A percentile compares a stretch with the other conserved stretches of the same genome.
Evolutionary conservation across 2,888 invertebrate genomes (phyloP).

Genomic region (Glyphotaelius pellucidus): DNA sequence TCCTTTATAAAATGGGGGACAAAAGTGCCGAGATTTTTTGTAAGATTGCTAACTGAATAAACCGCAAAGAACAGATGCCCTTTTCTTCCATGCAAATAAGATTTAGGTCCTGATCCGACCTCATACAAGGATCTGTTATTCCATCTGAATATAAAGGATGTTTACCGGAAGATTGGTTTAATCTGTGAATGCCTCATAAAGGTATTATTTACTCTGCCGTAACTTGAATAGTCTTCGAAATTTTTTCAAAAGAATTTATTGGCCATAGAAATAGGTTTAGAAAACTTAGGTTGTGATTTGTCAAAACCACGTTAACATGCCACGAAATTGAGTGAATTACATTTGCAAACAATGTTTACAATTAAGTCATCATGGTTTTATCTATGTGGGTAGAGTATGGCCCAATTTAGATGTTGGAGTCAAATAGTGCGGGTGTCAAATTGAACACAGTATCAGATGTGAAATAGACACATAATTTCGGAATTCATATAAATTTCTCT

Average conservation of each 20-base stretch:
- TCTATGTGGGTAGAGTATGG: neutral
- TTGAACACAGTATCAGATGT: neutral
- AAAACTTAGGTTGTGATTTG: neutral
- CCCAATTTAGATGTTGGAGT: neutral
- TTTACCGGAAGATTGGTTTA: conserved; percentile 4
- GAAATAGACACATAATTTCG: neutral
- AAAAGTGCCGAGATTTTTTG: conserved; percentile 52
- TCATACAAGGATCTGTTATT: conserved; percentile 26
- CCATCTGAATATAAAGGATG: conserved; percentile 10
- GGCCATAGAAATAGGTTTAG: neutral
- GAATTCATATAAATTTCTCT: neutral
- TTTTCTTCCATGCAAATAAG: conserved; percentile 31
- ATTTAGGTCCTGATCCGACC: neutral
- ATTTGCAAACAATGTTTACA: conserved; percentile 2
- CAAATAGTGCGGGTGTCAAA: neutral
- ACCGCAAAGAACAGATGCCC: conserved; percentile 56
- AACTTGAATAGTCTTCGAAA: neutral
- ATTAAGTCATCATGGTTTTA: neutral
- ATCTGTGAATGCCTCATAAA: neutral
- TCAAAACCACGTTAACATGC: neutral
- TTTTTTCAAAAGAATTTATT: neutral
- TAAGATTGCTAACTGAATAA: neutral
- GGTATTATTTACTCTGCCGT: neutral
- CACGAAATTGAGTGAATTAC: neutral
- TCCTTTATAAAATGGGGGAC: conserved; percentile 6